These are phyloP conservation scores for Nanger granti DNA, from an alignment of 2,113 vertebrate species.

Conservation along the genomic window DNA sequence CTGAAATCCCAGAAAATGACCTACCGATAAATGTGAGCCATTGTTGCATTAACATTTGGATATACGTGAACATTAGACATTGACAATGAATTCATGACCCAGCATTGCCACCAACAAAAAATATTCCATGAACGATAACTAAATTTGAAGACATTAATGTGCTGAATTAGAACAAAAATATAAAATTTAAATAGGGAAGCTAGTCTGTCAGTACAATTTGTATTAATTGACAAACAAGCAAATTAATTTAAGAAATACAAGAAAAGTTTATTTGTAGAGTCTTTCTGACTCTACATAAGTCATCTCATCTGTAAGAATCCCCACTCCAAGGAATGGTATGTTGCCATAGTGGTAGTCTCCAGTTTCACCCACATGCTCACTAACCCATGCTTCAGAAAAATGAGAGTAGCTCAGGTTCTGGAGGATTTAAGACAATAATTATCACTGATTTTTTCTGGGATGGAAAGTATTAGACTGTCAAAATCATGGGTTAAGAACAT, in stretches of 20 bases:
- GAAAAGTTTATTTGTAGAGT: background rate
- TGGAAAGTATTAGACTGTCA: slow-evolving; percentile 37
- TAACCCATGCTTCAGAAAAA: background rate
- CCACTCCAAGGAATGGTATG: background rate
- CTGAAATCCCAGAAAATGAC: background rate
- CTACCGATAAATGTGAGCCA: background rate
- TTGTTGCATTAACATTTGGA: background rate
- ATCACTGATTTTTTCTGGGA: background rate
- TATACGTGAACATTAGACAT: background rate
- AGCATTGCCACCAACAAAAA: background rate
- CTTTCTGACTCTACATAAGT: background rate
- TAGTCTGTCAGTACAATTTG: background rate
- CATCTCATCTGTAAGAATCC: background rate
- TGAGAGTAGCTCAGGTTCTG: background rate
- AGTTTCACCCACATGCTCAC: background rate
- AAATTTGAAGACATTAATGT: background rate
- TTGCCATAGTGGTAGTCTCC: background rate
- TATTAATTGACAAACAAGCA: background rate
- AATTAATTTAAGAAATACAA: background rate
- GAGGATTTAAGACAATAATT: slow-evolving; percentile 29
- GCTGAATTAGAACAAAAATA: background rate
- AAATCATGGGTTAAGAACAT: background rate
- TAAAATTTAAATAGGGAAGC: background rate
- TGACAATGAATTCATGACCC: background rate
- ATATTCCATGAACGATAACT: background rate